Evolutionary conservation across 2,797 vertebrate species (phyloP), one percentile per base, ranked within the genome.

Genomic region (Sebastes paucispinis): DNA sequence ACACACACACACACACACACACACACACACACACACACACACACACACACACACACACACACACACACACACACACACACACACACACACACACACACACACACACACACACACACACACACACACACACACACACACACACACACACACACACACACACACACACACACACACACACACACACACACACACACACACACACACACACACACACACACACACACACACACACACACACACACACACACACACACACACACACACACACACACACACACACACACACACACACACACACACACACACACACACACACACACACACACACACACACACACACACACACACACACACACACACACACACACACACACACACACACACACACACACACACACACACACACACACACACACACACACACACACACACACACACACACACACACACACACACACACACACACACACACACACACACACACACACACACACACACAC

Each of bases 291-390:
- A 79, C 27, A 79, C 27, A 69, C 50, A 65, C 22, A 12, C 22
- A 39, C n/a, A 50, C n/a, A 79, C 29, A 64, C 25, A 79, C 27
- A 79, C 27, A 69, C 50, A 65, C 22, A 12, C 22, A 39, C n/a
- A 50, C n/a, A 79, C 29, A 64, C 25, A 79, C 27, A 79, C 27
- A 69, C 50, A 65, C 22, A 12, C 22, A 39, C n/a, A 50, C n/a
- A 79, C 29, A 64, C 25, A 79, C 27, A 79, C 27, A 69, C 50
- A 65, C 22, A 12, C 22, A 39, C n/a, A 50, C n/a, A 79, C 29
- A 64, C 25, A 79, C 27, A 79, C 27, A 69, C 50, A 65, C 22
- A 12, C 22, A 39, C n/a, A 50, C n/a, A 79, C 29, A 64, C 25
- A 79, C 27, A 79, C 27, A 69, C 50, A 65, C 22, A 12, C 22